A percentile compares a stretch with the other conserved stretches of the same genome.
Evolutionary conservation across 2,113 vertebrate genomes (phyloP).

Genomic region (Alces alces): DNA sequence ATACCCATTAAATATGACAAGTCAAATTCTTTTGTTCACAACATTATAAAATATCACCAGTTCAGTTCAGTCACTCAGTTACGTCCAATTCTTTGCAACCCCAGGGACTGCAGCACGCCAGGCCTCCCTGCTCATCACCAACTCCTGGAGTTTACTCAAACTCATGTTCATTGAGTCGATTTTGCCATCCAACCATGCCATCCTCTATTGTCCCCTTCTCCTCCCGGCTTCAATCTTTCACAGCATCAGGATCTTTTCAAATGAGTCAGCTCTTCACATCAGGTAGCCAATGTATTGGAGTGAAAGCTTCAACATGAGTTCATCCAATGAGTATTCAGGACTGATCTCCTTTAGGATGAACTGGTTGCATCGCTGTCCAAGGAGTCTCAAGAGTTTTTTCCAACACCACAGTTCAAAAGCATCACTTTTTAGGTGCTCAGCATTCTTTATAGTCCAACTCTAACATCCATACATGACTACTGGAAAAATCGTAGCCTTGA

Average conservation of each 20-base stretch:
- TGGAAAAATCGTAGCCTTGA: not conserved
- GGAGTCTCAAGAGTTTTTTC: not conserved
- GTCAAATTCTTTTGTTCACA: not conserved
- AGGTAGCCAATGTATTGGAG: not conserved
- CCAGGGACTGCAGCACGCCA: not conserved
- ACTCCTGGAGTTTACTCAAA: not conserved
- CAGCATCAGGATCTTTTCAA: not conserved
- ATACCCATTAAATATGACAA: not conserved
- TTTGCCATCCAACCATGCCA: not conserved
- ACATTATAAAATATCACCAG: not conserved
- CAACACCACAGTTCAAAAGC: not conserved
- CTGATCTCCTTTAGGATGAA: not conserved
- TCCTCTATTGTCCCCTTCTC: not conserved
- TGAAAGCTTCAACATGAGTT: not conserved
- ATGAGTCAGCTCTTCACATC: not conserved
- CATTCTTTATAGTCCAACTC: not conserved
- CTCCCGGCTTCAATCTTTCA: not conserved
- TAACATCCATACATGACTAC: not conserved
- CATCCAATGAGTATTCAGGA: not conserved
- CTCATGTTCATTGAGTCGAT: too few relatives aligned
- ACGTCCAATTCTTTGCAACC: fast-evolving
- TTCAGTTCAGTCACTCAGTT: not conserved
- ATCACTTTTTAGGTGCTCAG: fast-evolving
- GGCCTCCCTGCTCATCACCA: not conserved
- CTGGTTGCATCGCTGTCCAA: not conserved